Conservation (phyloP, 2,888 invertebrate species). For the Chydorus sphaericus region DNA sequence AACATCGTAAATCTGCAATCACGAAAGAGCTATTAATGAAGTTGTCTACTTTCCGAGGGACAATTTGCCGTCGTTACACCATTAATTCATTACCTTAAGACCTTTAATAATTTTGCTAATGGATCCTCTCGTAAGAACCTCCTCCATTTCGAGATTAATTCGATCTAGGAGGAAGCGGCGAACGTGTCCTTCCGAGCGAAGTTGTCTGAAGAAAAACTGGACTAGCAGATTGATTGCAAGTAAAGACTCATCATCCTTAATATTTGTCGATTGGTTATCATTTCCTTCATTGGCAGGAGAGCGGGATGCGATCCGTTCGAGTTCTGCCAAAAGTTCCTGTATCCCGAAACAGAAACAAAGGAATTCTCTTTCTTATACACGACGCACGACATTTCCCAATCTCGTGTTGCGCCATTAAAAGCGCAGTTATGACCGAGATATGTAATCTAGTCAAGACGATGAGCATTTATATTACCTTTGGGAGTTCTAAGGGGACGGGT, state of each 20-base stretch:
- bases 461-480: background rate
- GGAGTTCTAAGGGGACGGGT: background rate
- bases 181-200: slow-evolving; percentile 43
- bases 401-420: no score
- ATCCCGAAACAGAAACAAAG: no score
- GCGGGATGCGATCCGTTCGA: background rate
- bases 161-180: slow-evolving; percentile 47
- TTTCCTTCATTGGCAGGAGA: background rate
- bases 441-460: background rate
- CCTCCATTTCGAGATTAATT: slow-evolving; percentile 72
- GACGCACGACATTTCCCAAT: no score
- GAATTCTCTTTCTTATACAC: no score
- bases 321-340: background rate
- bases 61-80: background rate
- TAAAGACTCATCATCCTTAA: background rate
- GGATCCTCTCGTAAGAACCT: slow-evolving; percentile 68
- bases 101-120: slow-evolving; percentile 79
- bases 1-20: slow-evolving; percentile 60
- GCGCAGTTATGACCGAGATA: no score
- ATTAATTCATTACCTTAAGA: slow-evolving; percentile 49
- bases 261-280: background rate
- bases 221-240: slow-evolving; percentile 69
- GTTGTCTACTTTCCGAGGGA: background rate
- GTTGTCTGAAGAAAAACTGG: slow-evolving; percentile 82
- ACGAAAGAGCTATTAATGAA: background rate